phyloP scores from a whole-genome alignment of 2,113 vertebrate genomes.

The Tachysurus fulvidraco region DNA sequence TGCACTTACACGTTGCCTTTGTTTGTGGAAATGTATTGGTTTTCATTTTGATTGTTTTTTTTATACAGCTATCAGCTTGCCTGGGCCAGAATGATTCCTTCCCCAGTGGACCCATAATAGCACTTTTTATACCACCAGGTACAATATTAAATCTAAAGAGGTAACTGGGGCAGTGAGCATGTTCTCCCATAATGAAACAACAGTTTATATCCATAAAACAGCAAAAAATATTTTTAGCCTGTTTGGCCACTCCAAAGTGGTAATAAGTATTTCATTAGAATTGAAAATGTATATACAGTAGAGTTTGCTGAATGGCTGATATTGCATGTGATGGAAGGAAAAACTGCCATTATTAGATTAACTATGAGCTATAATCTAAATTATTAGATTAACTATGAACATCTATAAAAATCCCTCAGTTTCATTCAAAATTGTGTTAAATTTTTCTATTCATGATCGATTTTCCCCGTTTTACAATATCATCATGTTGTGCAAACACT shows the following conservation, averaged over 20 bases:
- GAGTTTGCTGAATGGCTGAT: background rate
- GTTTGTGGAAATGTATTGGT: background rate
- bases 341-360: background rate
- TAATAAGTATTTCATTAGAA: background rate
- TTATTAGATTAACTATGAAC: background rate
- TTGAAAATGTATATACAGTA: background rate
- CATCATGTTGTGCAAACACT: background rate
- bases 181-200: background rate
- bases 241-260: too few species aligned
- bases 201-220: background rate
- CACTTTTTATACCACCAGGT: background rate
- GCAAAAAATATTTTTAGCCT: background rate
- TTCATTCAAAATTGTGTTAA: background rate
- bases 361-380: too few species aligned
- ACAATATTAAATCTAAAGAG: background rate
- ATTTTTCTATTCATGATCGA: background rate
- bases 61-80: background rate
- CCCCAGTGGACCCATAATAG: background rate
- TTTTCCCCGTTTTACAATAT: background rate
- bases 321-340: background rate
- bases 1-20: too few species aligned
- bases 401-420: too few species aligned
- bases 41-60: background rate
- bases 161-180: background rate
- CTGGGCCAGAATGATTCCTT: background rate